Percentiles rank a stretch among this genome's conserved stretches.
These are phyloP conservation scores for Gastrophysa polygoni DNA, from an alignment of 2,888 invertebrate genomes.

Conservation along the genomic window DNA sequence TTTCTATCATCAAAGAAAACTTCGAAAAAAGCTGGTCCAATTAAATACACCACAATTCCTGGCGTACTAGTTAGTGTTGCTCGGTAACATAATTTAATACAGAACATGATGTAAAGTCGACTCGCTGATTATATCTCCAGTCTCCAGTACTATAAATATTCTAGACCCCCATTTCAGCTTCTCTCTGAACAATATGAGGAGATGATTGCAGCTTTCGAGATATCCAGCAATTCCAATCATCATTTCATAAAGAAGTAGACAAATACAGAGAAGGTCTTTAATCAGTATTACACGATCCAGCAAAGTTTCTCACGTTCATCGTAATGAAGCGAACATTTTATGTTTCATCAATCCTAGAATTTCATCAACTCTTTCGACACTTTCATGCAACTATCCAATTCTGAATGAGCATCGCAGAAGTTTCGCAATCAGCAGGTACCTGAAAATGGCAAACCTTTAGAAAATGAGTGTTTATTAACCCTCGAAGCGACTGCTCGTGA, in stretches of 20 bases:
- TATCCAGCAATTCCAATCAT: no score
- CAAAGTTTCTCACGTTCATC: neutral
- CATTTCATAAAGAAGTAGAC: neutral
- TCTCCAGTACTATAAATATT: no score
- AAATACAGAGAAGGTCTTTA: neutral
- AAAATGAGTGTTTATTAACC: slow-evolving; percentile 1
- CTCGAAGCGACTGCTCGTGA: slow-evolving; percentile 4
- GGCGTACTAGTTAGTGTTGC: no score
- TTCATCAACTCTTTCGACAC: neutral
- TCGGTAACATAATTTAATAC: no score
- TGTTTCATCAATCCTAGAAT: neutral
- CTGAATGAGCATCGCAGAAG: neutral
- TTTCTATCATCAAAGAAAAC: no score
- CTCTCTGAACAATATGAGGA: no score
- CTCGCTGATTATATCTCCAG: no score
- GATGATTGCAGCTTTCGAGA: no score
- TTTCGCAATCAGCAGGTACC: neutral
- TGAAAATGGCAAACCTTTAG: slow-evolving; percentile 2
- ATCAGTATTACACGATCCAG: neutral
- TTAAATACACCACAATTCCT: no score
- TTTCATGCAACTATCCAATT: neutral
- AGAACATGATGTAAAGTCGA: no score
- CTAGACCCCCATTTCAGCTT: no score
- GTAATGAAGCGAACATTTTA: neutral
- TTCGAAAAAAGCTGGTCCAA: no score